These are phyloP conservation scores for Phrixothrix hirtus DNA, from an alignment of 2,888 invertebrate species.

Conservation along the genomic window DNA sequence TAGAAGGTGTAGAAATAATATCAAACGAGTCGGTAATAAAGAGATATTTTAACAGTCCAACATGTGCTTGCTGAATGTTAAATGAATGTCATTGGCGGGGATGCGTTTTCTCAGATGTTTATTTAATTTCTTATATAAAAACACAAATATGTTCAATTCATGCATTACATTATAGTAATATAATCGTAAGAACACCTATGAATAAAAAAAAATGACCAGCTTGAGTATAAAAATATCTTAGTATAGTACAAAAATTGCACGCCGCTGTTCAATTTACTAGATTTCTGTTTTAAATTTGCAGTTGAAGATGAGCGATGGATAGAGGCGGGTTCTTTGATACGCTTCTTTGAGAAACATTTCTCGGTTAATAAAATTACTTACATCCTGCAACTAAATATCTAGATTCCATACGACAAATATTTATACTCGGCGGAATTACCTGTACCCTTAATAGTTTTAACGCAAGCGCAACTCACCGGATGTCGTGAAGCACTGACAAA, in stretches of 20 bases:
- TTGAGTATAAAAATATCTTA: too few species aligned
- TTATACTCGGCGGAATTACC: conserved; percentile 42
- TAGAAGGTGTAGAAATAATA: conserved; percentile 43
- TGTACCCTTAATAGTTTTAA: conserved; percentile 42
- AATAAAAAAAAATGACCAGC: too few species aligned
- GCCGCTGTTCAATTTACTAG: conserved; percentile 10
- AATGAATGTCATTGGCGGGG: conserved; percentile 12
- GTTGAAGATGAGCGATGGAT: conserved; percentile 42
- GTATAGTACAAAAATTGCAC: too few species aligned
- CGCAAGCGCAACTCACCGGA: conserved; percentile 44
- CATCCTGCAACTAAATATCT: conserved; percentile 43
- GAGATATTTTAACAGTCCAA: conserved; percentile 45
- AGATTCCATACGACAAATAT: conserved; percentile 44
- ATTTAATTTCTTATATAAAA: too few species aligned
- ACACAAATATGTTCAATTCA: too few species aligned
- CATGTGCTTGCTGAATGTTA: conserved; percentile 32
- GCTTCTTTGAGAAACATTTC: conserved; percentile 45
- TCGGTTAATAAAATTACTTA: conserved; percentile 45
- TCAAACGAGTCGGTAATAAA: conserved; percentile 47
- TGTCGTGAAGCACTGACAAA: conserved; percentile 54
- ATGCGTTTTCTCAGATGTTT: too few species aligned
- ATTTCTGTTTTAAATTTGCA: conserved; percentile 28
- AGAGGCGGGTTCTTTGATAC: conserved; percentile 47
- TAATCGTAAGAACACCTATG: too few species aligned
- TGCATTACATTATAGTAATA: too few species aligned